Evolutionary conservation across 1,140 invertebrate genomes (phyloP), one percentile per base, ranked within the genome.

Genomic region (Lepidostoma basale): DNA sequence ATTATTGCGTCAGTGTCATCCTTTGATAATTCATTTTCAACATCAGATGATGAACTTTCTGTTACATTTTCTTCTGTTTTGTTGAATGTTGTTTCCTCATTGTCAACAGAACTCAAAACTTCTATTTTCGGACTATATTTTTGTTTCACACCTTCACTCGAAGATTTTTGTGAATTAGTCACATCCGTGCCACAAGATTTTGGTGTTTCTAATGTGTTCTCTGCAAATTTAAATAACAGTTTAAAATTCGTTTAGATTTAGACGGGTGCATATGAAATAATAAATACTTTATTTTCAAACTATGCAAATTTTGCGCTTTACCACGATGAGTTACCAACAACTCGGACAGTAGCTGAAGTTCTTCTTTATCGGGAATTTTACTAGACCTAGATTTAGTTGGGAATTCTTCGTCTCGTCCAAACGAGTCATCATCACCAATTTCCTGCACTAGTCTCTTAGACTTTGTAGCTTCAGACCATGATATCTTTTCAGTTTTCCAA

Each of bases 371-470:
- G 5, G 45, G 23, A 54, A 16, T 14, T 16, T 26, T 9, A 54
- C 14, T n/a, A n/a, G n/a, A n/a, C n/a, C n/a, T n/a, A n/a, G n/a
- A n/a, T n/a, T n/a, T n/a, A n/a, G n/a, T n/a, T n/a, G n/a, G n/a
- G n/a, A n/a, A n/a, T n/a, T n/a, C n/a, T n/a, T 36, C 3, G 40
- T 14, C n/a, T 42, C 30, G n/a, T 67, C 54, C 12, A 20, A 12
- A 40, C 25, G 47, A 58, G 44, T 20, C 25, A 25, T 71, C 69
- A 18, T 63, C 52, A 14, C 62, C 60, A 18, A 83, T 65, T 66
- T 81, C 81, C 44, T 83, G 81, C 3, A 83, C 70, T 4, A 81
- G 63, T 14, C 73, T 68, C 33, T 76, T 78, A 0, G 73, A 74
- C 22, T 63, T 68, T 6, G 45, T 28, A n/a, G 23, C 58, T 44